Evolutionary conservation across 2,888 invertebrate species (phyloP).

Genomic region (Drymonia ruficornis): DNA sequence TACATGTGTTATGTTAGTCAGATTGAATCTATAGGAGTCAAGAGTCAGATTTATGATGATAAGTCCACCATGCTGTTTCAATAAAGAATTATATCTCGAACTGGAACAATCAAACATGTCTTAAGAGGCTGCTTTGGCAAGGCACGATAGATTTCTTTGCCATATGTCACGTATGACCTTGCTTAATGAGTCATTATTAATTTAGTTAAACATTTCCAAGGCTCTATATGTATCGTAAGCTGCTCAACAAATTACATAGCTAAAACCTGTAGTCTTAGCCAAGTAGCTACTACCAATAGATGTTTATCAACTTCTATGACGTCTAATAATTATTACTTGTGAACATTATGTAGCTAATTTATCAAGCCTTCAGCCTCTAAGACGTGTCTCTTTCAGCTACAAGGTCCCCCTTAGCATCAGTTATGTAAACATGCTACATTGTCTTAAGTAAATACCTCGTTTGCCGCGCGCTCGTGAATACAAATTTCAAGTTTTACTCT

Average conservation of each 20-base stretch:
- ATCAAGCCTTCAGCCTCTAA: slow-evolving; percentile 3
- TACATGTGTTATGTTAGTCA: background rate
- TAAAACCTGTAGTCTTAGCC: too few relatives aligned
- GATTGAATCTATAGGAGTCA: background rate
- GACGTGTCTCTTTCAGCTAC: slow-evolving; percentile 20
- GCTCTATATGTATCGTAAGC: background rate
- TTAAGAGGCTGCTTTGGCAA: background rate
- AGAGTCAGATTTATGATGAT: background rate
- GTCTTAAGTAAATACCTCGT: slow-evolving; percentile 32
- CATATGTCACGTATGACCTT: slow-evolving; percentile 25
- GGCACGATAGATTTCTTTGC: slow-evolving; percentile 9
- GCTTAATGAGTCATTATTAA: slow-evolving; percentile 27
- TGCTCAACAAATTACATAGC: background rate
- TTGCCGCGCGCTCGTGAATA: slow-evolving; percentile 22
- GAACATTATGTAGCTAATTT: background rate
- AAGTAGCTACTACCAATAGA: background rate
- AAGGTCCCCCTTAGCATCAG: slow-evolving; percentile 30
- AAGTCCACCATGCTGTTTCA: too few relatives aligned
- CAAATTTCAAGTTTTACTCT: slow-evolving; percentile 22
- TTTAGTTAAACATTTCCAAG: slow-evolving; percentile 8
- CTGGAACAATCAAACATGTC: background rate
- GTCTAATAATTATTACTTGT: background rate
- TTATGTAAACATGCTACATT: slow-evolving; percentile 37
- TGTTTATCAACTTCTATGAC: background rate
- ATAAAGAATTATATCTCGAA: background rate